A percentile compares a stretch with the other conserved stretches of the same genome.
phyloP scores from a whole-genome alignment of 2,113 vertebrate species.

The Psilopsiagon aymara region DNA sequence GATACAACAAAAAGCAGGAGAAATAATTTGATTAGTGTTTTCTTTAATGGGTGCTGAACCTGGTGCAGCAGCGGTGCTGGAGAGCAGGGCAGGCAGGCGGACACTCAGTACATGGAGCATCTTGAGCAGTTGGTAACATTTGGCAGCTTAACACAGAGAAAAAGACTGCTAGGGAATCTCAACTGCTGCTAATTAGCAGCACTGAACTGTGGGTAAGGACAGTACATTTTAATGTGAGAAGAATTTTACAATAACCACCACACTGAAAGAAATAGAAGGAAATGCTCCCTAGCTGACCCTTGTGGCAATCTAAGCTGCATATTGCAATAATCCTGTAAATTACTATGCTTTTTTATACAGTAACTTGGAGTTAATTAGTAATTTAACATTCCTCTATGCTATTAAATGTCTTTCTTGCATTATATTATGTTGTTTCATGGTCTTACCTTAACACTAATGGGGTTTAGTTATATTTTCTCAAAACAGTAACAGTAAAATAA shows the following conservation, averaged over 20 bases:
- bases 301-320: constrained; percentile 80
- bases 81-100: constrained; percentile 11
- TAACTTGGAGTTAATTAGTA: constrained; percentile 88
- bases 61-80: background rate
- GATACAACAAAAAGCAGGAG: background rate
- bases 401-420: constrained; percentile 90
- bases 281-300: constrained; percentile 85
- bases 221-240: constrained; percentile 80
- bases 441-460: constrained; percentile 89
- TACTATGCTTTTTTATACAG: constrained; percentile 85
- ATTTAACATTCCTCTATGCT: constrained; percentile 86
- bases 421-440: constrained; percentile 89
- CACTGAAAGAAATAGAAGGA: constrained; percentile 64
- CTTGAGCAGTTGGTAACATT: constrained; percentile 74
- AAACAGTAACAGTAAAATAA: constrained; percentile 88
- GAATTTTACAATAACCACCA: constrained; percentile 80
- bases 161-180: constrained; percentile 79
- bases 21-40: constrained; percentile 39
- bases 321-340: constrained; percentile 88
- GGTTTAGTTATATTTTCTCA: constrained; percentile 87
- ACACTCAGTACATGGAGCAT: background rate
- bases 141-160: constrained; percentile 78
- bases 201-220: constrained; percentile 84
- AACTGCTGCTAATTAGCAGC: constrained; percentile 84
- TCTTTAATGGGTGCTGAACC: constrained; percentile 47